phyloP scores from a whole-genome alignment of 2,888 invertebrate genomes.

The Flexamia atlantica region DNA sequence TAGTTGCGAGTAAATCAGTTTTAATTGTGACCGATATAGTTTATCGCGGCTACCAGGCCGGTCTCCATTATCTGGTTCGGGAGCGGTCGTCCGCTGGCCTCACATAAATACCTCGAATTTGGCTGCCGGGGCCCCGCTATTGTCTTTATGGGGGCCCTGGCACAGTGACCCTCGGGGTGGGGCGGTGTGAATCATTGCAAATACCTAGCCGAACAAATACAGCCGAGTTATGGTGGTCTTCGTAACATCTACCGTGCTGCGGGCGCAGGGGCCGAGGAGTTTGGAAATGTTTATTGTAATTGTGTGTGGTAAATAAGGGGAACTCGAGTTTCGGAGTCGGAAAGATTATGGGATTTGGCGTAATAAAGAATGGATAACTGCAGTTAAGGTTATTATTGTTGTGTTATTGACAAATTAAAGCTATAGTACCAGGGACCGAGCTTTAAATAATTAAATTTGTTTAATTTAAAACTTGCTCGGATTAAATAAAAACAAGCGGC shows the following conservation, averaged over 20 bases:
- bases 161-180: slow-evolving; percentile 39
- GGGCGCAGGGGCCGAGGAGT: not conserved
- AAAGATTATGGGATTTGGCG: no score
- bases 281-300: no score
- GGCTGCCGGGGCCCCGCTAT: slow-evolving; percentile 48
- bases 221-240: not conserved
- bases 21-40: slow-evolving; percentile 46
- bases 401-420: no score
- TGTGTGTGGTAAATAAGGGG: no score
- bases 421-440: no score
- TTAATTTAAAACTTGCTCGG: no score
- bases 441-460: no score
- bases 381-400: no score
- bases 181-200: slow-evolving; percentile 25
- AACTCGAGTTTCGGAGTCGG: no score
- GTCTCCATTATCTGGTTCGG: slow-evolving; percentile 31
- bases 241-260: not conserved
- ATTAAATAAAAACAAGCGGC: no score
- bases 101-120: slow-evolving; percentile 48
- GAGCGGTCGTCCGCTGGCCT: slow-evolving; percentile 46
- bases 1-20: slow-evolving; percentile 52
- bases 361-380: no score
- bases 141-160: slow-evolving; percentile 56
- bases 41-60: slow-evolving; percentile 50
- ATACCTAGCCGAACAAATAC: slow-evolving; percentile 34